Evolutionary conservation across 2,113 vertebrate species (phyloP).

Genomic region (Gymnobelideus leadbeateri): DNA sequence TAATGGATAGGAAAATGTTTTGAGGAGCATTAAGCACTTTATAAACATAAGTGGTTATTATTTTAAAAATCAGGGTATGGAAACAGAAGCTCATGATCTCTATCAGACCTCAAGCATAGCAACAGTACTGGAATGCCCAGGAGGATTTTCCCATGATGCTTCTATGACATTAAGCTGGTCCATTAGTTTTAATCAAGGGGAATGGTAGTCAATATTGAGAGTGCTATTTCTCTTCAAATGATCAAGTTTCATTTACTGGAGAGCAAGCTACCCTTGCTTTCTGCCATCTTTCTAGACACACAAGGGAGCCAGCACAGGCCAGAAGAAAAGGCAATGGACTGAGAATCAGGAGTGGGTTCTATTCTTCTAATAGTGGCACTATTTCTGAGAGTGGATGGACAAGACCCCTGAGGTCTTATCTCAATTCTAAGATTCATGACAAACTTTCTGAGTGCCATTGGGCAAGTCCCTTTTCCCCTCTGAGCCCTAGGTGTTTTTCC

Average conservation of each 20-base stretch:
- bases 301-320: background rate
- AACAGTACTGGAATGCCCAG: background rate
- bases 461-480: background rate
- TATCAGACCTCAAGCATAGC: background rate
- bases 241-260: background rate
- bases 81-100: background rate
- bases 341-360: background rate
- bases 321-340: background rate
- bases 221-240: background rate
- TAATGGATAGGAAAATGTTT: background rate
- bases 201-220: background rate
- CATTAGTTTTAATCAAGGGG: background rate
- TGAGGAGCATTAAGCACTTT: background rate
- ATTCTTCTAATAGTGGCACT: background rate
- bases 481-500: background rate
- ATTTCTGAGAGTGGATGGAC: background rate
- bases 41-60: background rate
- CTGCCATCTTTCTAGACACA: background rate
- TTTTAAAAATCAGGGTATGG: background rate
- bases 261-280: background rate
- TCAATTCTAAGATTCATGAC: background rate
- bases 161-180: background rate
- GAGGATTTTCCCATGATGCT: background rate
- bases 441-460: background rate
- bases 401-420: background rate